Evolutionary conservation across 1,140 invertebrate species (phyloP).

Genomic region (Trichomalopsis sarcophagae): DNA sequence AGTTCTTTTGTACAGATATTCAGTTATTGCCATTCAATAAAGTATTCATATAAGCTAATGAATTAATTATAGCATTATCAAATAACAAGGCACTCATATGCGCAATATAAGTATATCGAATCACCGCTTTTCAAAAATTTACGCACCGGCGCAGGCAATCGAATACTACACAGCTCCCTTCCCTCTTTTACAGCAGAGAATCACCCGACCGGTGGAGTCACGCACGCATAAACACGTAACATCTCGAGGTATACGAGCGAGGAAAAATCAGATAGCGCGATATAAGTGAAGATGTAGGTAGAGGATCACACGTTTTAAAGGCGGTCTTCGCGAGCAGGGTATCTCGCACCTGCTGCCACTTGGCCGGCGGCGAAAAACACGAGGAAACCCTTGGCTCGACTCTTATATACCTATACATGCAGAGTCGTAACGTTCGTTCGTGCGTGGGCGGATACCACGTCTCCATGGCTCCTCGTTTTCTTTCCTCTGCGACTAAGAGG

Average conservation of each 20-base stretch:
- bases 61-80: no score
- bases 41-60: no score
- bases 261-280: not conserved
- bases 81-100: no score
- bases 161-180: not conserved
- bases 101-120: no score
- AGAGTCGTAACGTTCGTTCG: not conserved
- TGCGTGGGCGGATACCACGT: not conserved
- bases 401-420: not conserved
- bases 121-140: not conserved
- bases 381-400: not conserved
- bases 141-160: not conserved
- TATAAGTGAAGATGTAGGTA: not conserved
- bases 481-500: not conserved
- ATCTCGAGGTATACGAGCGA: not conserved
- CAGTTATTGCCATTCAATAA: no score
- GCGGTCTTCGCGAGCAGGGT: not conserved
- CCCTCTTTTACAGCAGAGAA: not conserved
- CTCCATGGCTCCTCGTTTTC: not conserved
- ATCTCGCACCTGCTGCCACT: not conserved
- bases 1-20: no score
- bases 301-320: not conserved
- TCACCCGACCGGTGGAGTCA: not conserved
- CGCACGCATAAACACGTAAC: not conserved
- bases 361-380: not conserved